These are phyloP conservation scores for Salpingus planirostris DNA, from an alignment of 2,888 invertebrate genomes.

Conservation along the genomic window DNA sequence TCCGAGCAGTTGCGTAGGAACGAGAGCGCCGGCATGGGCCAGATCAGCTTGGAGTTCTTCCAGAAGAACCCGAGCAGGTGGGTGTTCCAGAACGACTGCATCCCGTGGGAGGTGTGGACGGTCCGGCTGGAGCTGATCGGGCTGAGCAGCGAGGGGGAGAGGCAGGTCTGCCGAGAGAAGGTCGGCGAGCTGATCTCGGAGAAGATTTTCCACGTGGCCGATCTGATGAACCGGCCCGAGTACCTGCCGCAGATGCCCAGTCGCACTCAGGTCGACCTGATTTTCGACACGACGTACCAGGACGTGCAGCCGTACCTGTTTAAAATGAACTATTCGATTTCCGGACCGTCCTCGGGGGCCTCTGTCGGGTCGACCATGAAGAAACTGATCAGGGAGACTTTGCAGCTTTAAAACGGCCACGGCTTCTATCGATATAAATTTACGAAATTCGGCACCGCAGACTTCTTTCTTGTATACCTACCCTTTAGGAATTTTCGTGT, in stretches of 20 bases:
- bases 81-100: slow-evolving; percentile 84
- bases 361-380: slow-evolving; percentile 85
- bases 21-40: slow-evolving; percentile 61
- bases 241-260: slow-evolving; percentile 95
- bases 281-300: slow-evolving; percentile 87
- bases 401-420: slow-evolving; percentile 58
- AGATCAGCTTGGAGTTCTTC: slow-evolving; percentile 92
- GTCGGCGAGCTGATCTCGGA: slow-evolving; percentile 83
- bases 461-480: too few relatives aligned
- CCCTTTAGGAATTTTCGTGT: too few relatives aligned
- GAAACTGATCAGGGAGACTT: slow-evolving; percentile 79
- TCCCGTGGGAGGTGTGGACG: slow-evolving; percentile 99
- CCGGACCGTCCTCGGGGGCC: slow-evolving; percentile 61
- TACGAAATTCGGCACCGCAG: too few relatives aligned
- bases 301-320: slow-evolving; percentile 97
- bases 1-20: slow-evolving; percentile 66
- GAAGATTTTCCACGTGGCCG: slow-evolving; percentile 89
- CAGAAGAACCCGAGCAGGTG: slow-evolving; percentile 85
- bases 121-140: slow-evolving; percentile 82
- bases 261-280: slow-evolving; percentile 82
- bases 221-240: slow-evolving; percentile 91
- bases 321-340: slow-evolving; percentile 77
- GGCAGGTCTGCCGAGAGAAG: slow-evolving; percentile 79
- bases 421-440: too few relatives aligned
- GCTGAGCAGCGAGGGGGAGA: slow-evolving; percentile 77